These are phyloP conservation scores for Mus spretus DNA, from an alignment of 2,797 vertebrate species.

Conservation along the genomic window DNA sequence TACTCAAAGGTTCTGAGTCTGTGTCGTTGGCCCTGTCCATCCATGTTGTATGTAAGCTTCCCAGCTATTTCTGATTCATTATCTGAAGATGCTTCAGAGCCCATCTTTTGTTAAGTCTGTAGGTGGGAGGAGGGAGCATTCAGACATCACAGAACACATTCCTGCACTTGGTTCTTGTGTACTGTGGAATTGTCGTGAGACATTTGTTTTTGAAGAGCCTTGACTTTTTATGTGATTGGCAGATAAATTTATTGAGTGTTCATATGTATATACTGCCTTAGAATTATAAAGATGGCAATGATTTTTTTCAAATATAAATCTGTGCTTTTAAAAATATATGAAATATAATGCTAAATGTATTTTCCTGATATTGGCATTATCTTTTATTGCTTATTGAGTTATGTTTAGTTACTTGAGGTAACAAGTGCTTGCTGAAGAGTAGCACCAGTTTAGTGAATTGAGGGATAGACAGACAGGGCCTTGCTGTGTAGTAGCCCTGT, in stretches of 20 bases:
- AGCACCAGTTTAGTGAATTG: neutral
- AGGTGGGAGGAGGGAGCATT: constrained; percentile 59
- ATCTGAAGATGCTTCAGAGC: constrained; percentile 45
- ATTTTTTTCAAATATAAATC: neutral
- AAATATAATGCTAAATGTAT: neutral
- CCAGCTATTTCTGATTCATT: constrained; percentile 74
- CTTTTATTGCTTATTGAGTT: neutral
- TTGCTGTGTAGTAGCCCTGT: neutral
- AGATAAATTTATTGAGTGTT: neutral
- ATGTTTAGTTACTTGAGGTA: neutral
- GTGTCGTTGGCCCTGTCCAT: neutral
- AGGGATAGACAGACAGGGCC: neutral
- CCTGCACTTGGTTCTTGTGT: neutral
- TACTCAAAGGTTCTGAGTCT: neutral
- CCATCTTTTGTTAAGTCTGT: constrained; percentile 17
- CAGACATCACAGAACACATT: constrained; percentile 32
- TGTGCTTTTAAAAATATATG: neutral
- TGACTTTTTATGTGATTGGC: neutral
- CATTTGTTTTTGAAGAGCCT: constrained; percentile 50
- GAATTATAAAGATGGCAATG: neutral
- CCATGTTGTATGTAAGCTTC: neutral
- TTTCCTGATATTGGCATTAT: neutral
- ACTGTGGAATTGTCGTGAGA: neutral
- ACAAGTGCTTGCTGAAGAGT: neutral
- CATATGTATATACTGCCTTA: too few relatives aligned